These are phyloP conservation scores for Anabacerthia variegaticeps DNA, from an alignment of 2,797 vertebrate species.

Conservation along the genomic window DNA sequence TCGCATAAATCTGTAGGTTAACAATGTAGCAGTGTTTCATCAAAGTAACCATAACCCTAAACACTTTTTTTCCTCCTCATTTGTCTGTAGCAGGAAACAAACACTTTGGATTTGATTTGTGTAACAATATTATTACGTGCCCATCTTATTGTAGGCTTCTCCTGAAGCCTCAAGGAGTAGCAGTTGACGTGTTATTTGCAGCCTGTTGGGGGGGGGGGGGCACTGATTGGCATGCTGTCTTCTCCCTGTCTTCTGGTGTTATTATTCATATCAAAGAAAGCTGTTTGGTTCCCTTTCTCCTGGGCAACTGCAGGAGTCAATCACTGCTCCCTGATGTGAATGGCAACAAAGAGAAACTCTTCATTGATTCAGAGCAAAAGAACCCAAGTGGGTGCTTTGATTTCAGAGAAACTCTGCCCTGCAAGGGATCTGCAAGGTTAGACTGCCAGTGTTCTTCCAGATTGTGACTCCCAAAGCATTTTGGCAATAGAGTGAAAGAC, in stretches of 20 bases:
- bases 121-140: neutral
- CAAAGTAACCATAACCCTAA: neutral
- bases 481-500: slow-evolving; percentile 17
- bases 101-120: neutral
- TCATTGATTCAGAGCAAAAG: slow-evolving; percentile 24
- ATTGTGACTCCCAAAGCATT: slow-evolving; percentile 4
- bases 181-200: neutral
- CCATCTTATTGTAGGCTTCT: neutral
- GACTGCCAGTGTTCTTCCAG: slow-evolving; percentile 1
- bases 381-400: slow-evolving; percentile 16
- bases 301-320: slow-evolving; percentile 36
- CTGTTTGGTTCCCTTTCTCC: slow-evolving; percentile 19
- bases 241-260: neutral
- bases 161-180: neutral
- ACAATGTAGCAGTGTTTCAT: neutral
- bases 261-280: slow-evolving; percentile 20
- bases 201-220: neutral
- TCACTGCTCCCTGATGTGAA: slow-evolving; percentile 31
- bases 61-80: neutral
- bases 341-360: slow-evolving; percentile 21
- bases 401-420: slow-evolving; percentile 17
- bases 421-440: slow-evolving; percentile 3
- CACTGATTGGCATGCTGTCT: neutral
- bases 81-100: neutral
- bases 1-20: neutral